These are phyloP conservation scores for Eurytoma californica DNA, from an alignment of 2,888 invertebrate species.

Conservation along the genomic window DNA sequence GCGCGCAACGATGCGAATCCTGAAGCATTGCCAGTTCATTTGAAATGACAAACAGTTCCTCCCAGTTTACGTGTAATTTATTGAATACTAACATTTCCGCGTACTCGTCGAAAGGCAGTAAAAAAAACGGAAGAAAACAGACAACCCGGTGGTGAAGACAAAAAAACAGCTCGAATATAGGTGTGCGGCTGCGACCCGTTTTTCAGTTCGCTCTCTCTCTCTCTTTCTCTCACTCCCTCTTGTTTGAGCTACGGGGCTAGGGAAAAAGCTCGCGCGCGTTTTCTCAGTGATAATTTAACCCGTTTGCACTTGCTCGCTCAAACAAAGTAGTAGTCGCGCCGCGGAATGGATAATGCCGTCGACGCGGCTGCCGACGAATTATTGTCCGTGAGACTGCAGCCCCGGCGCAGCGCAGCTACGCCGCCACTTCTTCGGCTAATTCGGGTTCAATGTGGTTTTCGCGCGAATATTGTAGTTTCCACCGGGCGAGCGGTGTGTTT, in stretches of 20 bases:
- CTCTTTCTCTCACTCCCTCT: constrained; percentile 19
- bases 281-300: constrained; percentile 67
- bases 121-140: background rate
- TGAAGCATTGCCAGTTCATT: background rate
- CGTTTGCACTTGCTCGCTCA: constrained; percentile 27
- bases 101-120: background rate
- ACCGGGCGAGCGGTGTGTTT: background rate
- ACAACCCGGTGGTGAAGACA: background rate
- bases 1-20: background rate
- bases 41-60: constrained; percentile 20
- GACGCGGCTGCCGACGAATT: constrained; percentile 25
- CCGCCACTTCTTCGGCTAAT: constrained; percentile 30
- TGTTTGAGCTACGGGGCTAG: constrained; percentile 7
- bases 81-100: constrained; percentile 36
- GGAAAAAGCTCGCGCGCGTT: constrained; percentile 56
- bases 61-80: constrained; percentile 12
- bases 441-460: constrained; percentile 28
- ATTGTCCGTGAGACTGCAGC: constrained; percentile 28
- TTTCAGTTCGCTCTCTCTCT: background rate
- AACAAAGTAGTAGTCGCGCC: constrained; percentile 32
- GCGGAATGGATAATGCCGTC: constrained; percentile 42
- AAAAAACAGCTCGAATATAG: constrained; percentile 6
- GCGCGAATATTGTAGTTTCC: constrained; percentile 1
- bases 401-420: background rate
- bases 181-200: constrained; percentile 15